Evolutionary conservation across 2,113 vertebrate species (phyloP), one percentile per base, ranked within the genome.

Genomic region (Gobius niger): DNA sequence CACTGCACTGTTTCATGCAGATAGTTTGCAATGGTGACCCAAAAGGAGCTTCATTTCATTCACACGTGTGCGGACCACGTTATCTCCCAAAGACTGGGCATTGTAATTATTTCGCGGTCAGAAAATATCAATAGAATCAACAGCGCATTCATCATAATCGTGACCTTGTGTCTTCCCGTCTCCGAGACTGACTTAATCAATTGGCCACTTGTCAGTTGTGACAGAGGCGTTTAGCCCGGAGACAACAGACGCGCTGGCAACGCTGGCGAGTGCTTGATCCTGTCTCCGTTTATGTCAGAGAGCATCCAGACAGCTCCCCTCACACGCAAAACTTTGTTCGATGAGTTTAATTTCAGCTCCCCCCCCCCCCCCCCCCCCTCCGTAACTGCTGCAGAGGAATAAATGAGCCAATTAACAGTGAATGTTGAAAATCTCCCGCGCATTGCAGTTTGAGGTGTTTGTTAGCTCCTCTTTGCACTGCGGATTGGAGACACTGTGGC

Each of bases 181-280:
- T 75, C 65, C 65, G 70, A 76, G 81, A 87, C 80, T 75, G 85
- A 89, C 88, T 89, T 89, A 85, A 90, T 89, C 85, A 90, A 86
- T 88, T 74, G 84, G 77, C 73, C 77, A 72, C 84, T 85, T 91
- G 90, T 89, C 85, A 83, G 79, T 64, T 69, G 82, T 87, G 85
- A 86, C 82, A 85, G 87, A 88, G 78, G 75, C 68, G 75, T 83
- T 88, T 86, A 88, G 83, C 72, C 72, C 24, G 24, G 56, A 88
- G 85, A 89, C 78, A 44, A 70, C 81, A 78, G 69, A 81, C 78
- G 74, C 50, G 69, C 70, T 77, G 80, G 77, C 74, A 54, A 11
- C 18, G 12, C 44, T n/a, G 72, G 83, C 80, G 73, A 82, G 66
- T 60, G 69, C 80, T 81, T 52, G 9, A 76, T 75, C 86, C 82